Conservation (phyloP, 2,888 invertebrate species). For the Augiades crinisus region DNA sequence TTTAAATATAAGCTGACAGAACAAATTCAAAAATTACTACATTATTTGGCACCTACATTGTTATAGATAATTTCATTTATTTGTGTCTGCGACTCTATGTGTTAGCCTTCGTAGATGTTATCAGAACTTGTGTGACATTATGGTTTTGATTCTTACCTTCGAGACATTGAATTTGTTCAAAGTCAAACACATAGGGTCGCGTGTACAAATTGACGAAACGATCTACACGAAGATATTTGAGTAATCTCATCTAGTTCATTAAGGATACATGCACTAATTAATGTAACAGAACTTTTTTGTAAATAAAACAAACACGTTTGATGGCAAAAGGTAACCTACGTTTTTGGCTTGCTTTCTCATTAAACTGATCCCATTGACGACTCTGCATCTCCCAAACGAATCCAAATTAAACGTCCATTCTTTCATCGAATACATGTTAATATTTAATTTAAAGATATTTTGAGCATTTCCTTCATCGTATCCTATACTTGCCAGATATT, state of each 20-base stretch:
- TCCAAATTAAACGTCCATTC: conserved; percentile 27
- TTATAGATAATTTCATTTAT: no score
- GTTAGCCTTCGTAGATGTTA: no score
- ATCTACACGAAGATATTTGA: conserved; percentile 50
- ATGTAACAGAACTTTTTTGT: conserved; percentile 52
- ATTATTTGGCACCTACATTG: conserved; percentile 77
- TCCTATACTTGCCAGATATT: conserved; percentile 66
- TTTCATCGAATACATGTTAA: conserved; percentile 36
- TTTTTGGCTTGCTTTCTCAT: conserved; percentile 73
- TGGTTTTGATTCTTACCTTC: no score
- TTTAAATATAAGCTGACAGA: conserved; percentile 61
- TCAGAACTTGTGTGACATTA: no score
- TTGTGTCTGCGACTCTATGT: no score
- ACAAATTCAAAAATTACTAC: conserved; percentile 60
- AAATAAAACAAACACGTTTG: conserved; percentile 60
- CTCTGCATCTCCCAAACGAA: conserved; percentile 41
- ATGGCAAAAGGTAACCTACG: conserved; percentile 79
- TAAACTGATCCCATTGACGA: conserved; percentile 44
- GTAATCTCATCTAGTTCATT: conserved; percentile 48
- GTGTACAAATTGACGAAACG: no score
- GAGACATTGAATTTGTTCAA: no score
- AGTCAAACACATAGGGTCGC: no score
- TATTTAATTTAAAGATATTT: conserved; percentile 55
- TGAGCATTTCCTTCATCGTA: conserved; percentile 67
- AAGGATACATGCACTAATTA: conserved; percentile 45